Conservation (phyloP, 2,888 invertebrate genomes). For the Calameuta pallipes region DNA sequence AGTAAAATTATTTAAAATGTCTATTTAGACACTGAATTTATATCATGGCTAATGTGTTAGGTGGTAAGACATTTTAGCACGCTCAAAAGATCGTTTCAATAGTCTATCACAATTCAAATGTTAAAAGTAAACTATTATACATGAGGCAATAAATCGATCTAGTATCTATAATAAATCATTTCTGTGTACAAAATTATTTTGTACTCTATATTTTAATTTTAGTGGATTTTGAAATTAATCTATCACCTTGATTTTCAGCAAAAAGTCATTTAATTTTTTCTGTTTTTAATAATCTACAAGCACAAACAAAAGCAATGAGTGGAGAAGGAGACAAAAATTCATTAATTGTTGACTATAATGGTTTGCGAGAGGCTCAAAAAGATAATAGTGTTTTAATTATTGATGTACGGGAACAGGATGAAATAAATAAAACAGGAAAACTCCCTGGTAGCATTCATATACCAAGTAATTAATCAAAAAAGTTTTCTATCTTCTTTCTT, state of each 20-base stretch:
- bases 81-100: background rate
- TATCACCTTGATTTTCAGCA: conserved; percentile 3
- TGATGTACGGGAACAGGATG: conserved; percentile 82
- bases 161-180: background rate
- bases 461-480: conserved; percentile 71
- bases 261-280: conserved; percentile 10
- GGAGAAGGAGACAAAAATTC: conserved; percentile 31
- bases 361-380: conserved; percentile 62
- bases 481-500: conserved; percentile 6
- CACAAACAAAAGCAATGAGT: conserved; percentile 29
- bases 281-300: background rate
- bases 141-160: background rate
- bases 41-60: background rate
- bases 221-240: background rate
- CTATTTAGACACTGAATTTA: background rate
- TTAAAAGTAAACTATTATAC: background rate
- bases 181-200: background rate
- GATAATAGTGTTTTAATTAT: conserved; percentile 72
- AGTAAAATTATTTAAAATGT: background rate
- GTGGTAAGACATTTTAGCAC: background rate
- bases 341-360: conserved; percentile 45
- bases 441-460: conserved; percentile 82
- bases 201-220: background rate
- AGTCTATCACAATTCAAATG: background rate
- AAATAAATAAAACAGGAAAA: conserved; percentile 76